A percentile compares a stretch with the other conserved stretches of the same genome.
These are phyloP conservation scores for Drosophila subpulchrella DNA, from an alignment of 1,140 invertebrate genomes.

Conservation along the genomic window DNA sequence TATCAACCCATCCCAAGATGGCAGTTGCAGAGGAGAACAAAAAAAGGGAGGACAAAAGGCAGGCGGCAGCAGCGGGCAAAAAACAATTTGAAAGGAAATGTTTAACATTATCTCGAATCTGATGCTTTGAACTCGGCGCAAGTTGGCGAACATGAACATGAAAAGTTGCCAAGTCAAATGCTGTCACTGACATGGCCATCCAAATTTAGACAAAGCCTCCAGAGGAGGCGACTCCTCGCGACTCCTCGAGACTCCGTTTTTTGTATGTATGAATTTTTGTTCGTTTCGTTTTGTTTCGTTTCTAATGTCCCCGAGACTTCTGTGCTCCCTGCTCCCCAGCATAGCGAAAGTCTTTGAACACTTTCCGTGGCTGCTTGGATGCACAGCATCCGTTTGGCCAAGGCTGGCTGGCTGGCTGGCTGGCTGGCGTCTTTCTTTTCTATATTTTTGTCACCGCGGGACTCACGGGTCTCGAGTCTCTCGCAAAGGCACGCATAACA, in stretches of 20 bases:
- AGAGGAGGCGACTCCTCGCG: constrained; percentile 52
- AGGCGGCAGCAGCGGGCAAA: constrained; percentile 31
- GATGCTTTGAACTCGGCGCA: constrained; percentile 78
- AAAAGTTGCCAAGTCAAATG: constrained; percentile 73
- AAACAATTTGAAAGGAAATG: constrained; percentile 79
- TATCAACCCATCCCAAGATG: constrained; percentile 44
- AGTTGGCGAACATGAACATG: constrained; percentile 68
- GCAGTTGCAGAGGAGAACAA: constrained; percentile 28
- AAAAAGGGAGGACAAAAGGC: constrained; percentile 1
- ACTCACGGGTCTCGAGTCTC: constrained; percentile 26
- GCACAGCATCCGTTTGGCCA: constrained; percentile 41
- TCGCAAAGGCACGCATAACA: constrained; percentile 72
- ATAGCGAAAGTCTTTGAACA: constrained; percentile 76
- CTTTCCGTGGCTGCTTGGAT: constrained; percentile 53
- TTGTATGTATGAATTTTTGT: background rate
- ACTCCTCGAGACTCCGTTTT: constrained; percentile 12
- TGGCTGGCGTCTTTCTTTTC: constrained; percentile 30
- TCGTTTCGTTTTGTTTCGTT: background rate
- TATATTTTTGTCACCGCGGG: constrained; percentile 63
- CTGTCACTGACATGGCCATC: constrained; percentile 78
- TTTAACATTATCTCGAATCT: constrained; percentile 76
- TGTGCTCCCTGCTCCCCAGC: constrained; percentile 9
- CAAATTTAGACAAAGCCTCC: constrained; percentile 81
- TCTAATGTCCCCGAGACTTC: constrained; percentile 21
- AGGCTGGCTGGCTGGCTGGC: background rate